Base-by-base conservation (phyloP, 2,113 vertebrate genomes). In the Silurus meridionalis region DNA sequence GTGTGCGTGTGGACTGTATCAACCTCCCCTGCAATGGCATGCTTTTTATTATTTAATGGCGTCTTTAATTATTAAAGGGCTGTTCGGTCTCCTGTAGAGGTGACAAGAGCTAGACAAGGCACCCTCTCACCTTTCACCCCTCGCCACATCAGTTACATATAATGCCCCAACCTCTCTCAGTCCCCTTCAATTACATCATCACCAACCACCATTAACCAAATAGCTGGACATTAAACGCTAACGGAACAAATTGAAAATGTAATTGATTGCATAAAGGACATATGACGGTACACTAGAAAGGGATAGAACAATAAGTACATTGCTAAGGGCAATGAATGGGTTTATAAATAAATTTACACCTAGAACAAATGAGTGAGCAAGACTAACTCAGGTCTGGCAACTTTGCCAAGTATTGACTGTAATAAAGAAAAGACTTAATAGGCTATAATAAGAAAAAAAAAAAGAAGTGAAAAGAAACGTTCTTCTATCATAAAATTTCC, bases 31-130 rank as follows among this genome's bases (percentile, higher is more conserved):
- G 0, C 61, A 50, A 5, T 19, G 80, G 61, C 80, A 52, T 25
- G 19, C 46, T 82, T 52, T 82, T 82, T 82, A 82, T 52, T 82
- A 82, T 63, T 82, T 52, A 82, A 82, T 66, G 61, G 61, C 0
- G 46, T 66, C 46, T 82, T 82, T 66, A 63, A 82, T 82, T 82
- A 82, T 82, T 46, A 53, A 82, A 64, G 48, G 61, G 23, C 13
- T 11, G 21, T 8, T 17, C 13, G 8, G 61, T 48, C 46, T 66
- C 61, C 61, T 9, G 61, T n/a, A 52, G 46, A 25, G 46, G 61
- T 52, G 80, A 82, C 61, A 66, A 82, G 21, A 63, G 37, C 46
- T 82, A 53, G 23, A 50, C 61, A 82, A 82, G 46, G 46, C 61
- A n/a, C 80, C 8, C 11, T 66, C 46, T 82, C 61, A 50, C 61